These are phyloP conservation scores for Malurus leucopterus DNA, from an alignment of 2,797 vertebrate species.

Conservation along the genomic window DNA sequence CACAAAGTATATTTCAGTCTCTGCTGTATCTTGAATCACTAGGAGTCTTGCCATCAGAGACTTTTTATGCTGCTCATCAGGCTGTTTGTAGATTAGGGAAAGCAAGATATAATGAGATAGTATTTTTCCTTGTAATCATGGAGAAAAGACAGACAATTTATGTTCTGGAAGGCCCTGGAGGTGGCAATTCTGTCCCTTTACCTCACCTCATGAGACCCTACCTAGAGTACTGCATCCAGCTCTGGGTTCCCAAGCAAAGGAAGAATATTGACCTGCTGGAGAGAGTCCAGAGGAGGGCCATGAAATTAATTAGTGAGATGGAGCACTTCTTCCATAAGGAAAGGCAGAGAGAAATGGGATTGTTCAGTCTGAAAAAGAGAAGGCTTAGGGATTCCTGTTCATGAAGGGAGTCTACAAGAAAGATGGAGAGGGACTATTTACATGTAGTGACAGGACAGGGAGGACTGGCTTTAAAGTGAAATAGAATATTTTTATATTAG, in stretches of 20 bases:
- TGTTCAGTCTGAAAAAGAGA: background rate
- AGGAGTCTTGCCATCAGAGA: background rate
- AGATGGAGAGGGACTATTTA: background rate
- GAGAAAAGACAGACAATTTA: background rate
- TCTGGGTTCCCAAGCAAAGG: background rate
- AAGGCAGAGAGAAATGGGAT: background rate
- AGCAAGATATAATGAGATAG: background rate
- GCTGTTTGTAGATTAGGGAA: background rate
- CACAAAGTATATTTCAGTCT: background rate
- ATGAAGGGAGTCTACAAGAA: background rate
- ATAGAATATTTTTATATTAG: background rate
- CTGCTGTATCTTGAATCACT: background rate
- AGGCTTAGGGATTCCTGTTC: background rate
- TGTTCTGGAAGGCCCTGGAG: background rate
- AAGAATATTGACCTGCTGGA: background rate
- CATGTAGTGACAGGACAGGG: background rate
- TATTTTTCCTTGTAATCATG: background rate
- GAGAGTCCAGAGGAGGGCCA: background rate
- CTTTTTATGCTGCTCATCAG: background rate
- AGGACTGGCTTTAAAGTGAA: background rate
- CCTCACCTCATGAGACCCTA: background rate
- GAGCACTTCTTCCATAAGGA: background rate
- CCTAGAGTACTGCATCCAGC: background rate
- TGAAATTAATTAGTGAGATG: background rate
- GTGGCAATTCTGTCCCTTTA: background rate